Base-by-base conservation (phyloP, 2,888 invertebrate species). In the Agrenia bidenticulata region DNA sequence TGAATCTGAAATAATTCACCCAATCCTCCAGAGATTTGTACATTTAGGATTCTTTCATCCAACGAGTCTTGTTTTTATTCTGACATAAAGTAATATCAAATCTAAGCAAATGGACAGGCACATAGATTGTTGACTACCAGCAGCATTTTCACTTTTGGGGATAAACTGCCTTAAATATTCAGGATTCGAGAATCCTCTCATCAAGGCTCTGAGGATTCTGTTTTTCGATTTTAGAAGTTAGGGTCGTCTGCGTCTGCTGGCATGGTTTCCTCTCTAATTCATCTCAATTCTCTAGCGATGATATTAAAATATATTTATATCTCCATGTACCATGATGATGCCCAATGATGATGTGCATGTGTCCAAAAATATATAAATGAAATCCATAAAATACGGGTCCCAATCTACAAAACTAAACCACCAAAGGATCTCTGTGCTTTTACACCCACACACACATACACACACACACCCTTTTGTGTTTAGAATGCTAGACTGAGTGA, bases 131-230 rank as follows among this genome's bases (percentile, higher is more conserved):
- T 4, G 32, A 32, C 45, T 45, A 45, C 45, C 45, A 45, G 45
- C 45, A 45, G 45, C 39, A 45, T 15, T 11, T 51, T 42, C 62
- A 61, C 37, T 68, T 68, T 68, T 68, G 66, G 66, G 69, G 66
- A 61, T 66, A 65, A 69, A 69, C 63, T 65, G 59, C 39, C 56
- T 63, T 51, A 69, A 69, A 69, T 66, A 66, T 63, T 63, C 63
- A 66, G 50, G 45, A 45, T 45, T 45, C 45, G 15, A 66, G 50
- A n/a, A 45, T 45, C 15, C 45, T 9, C 15, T 45, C 19, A 19
- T 15, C 63, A 39, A 42, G 63, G 57, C 37, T 42, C 62, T n/a
- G n/a, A n/a, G n/a, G n/a, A n/a, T n/a, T n/a, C n/a, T n/a, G n/a
- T n/a, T n/a, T n/a, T n/a, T 15, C 4, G 32, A 45, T 45, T 45